Evolutionary conservation across 1,140 invertebrate genomes (phyloP), one percentile per base, ranked within the genome.

Genomic region (Zaprionus davidi): DNA sequence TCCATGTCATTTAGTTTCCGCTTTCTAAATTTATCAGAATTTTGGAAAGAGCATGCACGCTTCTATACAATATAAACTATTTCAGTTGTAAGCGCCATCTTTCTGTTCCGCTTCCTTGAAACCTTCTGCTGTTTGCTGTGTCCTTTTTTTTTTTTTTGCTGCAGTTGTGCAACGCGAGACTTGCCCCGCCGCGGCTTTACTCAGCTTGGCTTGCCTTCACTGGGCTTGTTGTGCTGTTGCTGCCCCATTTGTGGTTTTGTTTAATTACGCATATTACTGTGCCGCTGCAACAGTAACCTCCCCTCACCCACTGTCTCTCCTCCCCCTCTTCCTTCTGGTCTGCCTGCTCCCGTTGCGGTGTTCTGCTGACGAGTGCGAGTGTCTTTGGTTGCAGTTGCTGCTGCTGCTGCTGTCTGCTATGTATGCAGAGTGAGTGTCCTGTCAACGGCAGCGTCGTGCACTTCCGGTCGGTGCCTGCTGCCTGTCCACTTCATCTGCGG

Each of bases 221-320:
- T 38, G 13, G 12, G 13, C 13, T 15, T 46, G 41, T 17, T 46
- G n/a, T 24, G 46, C 12, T 51, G 46, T 11, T 24, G 20, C 59
- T 78, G 73, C 70, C 83, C 83, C 83, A 87, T 68, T 87, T 87
- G 83, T 78, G 83, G 83, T 87, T 87, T 88, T 87, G 83, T 87
- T 87, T 87, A 87, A 87, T 87, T 87, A 87, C 83, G 83, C 83
- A 87, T 87, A 87, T 87, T 88, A 88, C 83, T 70, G 63, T 65
- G 77, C 68, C 71, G 62, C 59, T 67, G 41, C 66, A 36, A 31
- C 51, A 22, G 13, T 44, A 65, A 51, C 26, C 22, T 20, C 34
- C 65, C 28, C 20, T 49, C 49, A 53, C 28, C 51, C 64, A 51
- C 15, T 6, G 13, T 46, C 22, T 34, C 34, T 11, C 31, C 2